These are phyloP conservation scores for Drosophila kanekoi DNA, from an alignment of 2,888 invertebrate genomes.

Conservation along the genomic window DNA sequence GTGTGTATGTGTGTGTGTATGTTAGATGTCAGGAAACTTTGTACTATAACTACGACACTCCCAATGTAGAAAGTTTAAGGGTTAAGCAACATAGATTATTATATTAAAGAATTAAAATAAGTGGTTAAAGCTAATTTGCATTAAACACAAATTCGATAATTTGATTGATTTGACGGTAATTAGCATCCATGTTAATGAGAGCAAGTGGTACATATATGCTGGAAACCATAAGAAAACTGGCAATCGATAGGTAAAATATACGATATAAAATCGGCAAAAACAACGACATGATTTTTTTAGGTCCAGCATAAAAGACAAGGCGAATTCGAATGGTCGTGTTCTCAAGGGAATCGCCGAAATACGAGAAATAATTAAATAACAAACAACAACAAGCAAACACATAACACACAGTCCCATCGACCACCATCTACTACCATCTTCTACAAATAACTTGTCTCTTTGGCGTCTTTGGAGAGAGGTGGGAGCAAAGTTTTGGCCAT, in stretches of 20 bases:
- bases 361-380: conserved; percentile 67
- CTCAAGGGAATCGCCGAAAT: conserved; percentile 50
- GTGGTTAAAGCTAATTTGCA: no score
- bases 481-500: conserved; percentile 41
- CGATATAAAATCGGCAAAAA: conserved; percentile 35
- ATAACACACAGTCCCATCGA: conserved; percentile 7
- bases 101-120: not conserved
- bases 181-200: not conserved
- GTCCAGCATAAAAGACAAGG: conserved; percentile 30
- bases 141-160: no score
- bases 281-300: conserved; percentile 8
- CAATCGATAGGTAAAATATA: conserved; percentile 60
- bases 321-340: conserved; percentile 50
- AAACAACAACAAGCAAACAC: conserved; percentile 48
- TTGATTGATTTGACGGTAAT: not conserved
- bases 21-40: conserved; percentile 27
- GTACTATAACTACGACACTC: not conserved
- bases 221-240: conserved; percentile 46
- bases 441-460: conserved; percentile 67
- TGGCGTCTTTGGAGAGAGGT: conserved; percentile 31
- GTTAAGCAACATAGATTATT: not conserved
- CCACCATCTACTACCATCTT: conserved; percentile 18
- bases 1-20: conserved; percentile 16
- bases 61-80: not conserved
- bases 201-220: conserved; percentile 4